Evolutionary conservation across 1,140 invertebrate genomes (phyloP).

Genomic region (Philaenus spumarius): DNA sequence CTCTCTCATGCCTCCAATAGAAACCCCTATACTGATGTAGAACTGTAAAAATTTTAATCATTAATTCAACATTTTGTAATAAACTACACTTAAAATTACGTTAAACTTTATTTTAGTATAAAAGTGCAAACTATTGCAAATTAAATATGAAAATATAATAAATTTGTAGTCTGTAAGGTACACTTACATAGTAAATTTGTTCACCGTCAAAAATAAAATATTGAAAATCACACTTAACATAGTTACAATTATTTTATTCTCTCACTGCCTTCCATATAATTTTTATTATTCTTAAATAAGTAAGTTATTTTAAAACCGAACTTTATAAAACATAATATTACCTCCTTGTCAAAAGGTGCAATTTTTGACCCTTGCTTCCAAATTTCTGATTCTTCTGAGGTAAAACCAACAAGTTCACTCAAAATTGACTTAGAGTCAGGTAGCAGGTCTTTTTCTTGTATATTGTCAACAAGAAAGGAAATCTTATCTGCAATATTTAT

Average conservation of each 20-base stretch:
- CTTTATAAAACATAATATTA: constrained; percentile 24
- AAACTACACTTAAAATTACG: not conserved
- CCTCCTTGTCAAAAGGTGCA: constrained; percentile 48
- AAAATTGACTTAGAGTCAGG: not conserved
- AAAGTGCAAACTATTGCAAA: not conserved
- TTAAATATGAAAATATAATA: not conserved
- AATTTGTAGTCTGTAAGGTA: no score
- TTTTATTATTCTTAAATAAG: no score
- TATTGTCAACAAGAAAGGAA: constrained; percentile 17
- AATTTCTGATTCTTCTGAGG: not conserved
- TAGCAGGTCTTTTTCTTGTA: constrained; percentile 1
- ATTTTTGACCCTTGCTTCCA: constrained; percentile 26
- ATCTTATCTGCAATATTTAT: constrained; percentile 18
- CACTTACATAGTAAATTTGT: not conserved
- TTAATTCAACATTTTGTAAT: no score
- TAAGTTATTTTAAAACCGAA: no score
- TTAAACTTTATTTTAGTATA: not conserved
- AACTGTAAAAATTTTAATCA: constrained; percentile 42
- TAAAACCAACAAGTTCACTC: constrained; percentile 14
- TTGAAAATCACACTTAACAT: not conserved
- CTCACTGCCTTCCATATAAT: no score
- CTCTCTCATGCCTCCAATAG: constrained; percentile 46
- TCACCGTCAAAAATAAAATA: not conserved
- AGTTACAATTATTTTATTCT: no score
- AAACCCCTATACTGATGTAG: constrained; percentile 47